Percentiles rank a stretch among this genome's conserved stretches.
Conservation (phyloP, 2,113 vertebrate genomes). For the Eptesicus fuscus region DNA sequence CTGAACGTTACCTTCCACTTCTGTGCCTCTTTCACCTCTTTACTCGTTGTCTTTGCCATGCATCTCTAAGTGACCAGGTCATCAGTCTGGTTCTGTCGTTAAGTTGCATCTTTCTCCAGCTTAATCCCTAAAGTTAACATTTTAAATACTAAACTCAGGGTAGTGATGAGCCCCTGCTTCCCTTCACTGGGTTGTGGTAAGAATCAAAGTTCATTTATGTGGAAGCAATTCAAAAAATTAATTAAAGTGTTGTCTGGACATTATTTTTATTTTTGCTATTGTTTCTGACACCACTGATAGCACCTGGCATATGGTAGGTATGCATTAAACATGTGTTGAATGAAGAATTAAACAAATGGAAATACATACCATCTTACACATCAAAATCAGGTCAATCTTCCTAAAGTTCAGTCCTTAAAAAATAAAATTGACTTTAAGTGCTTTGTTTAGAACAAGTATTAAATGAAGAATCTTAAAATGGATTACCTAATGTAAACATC, state of each 20-base stretch:
- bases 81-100: not conserved
- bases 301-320: not conserved
- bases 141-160: not conserved
- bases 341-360: not conserved
- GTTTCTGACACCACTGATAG: not conserved
- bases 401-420: not conserved
- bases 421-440: not conserved
- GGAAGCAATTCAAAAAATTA: not conserved
- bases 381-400: not conserved
- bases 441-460: constrained; percentile 1
- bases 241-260: not conserved
- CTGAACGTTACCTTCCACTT: no score
- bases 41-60: not conserved
- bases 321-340: not conserved
- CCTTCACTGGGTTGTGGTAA: not conserved
- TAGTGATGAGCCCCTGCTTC: not conserved
- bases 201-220: not conserved
- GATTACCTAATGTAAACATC: not conserved
- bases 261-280: not conserved
- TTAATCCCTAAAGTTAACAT: not conserved
- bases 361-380: not conserved
- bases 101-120: not conserved
- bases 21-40: not conserved
- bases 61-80: not conserved
- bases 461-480: not conserved